Base-by-base conservation (phyloP, 2,797 vertebrate genomes). In the Meriones psammophilus region DNA sequence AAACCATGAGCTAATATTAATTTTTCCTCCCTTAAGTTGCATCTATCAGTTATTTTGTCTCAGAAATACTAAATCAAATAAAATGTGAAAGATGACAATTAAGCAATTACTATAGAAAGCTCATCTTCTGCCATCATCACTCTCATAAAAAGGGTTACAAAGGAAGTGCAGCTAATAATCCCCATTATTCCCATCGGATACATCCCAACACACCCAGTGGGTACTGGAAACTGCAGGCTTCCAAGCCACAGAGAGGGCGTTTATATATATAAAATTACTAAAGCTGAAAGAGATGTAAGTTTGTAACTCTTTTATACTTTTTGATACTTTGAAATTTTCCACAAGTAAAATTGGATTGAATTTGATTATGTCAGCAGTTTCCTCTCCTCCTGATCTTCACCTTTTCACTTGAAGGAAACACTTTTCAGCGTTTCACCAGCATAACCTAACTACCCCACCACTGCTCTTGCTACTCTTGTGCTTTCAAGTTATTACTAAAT, bases 331-430 rank as follows among this genome's bases (percentile, higher is more conserved):
- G 62, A 89, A 81, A 62, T 26, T 87, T 60, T 78, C 12, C 30
- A 18, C 74, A 81, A 81, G 39, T 20, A 62, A 54, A 83, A 58
- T 89, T 78, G 89, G 66, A 77, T 68, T 92, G n/a, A 92, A 39
- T 50, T 84, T 46, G 28, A 26, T 46, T 60, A 1, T 42, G 17
- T 46, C 81, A 33, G 60, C 8, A 64, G 39, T 71, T n/a, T n/a
- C 42, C 13, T 66, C 42, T 68, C 62, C 42, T 54, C n/a, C 39
- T 26, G 56, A 56, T 56, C 54, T 58, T 77, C 46, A 76, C 42
- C 18, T 12, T n/a, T 56, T 78, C 58, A 62, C 36, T 8, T 68
- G 26, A 46, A 1, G 20, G 30, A 14, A 54, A 69, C 39, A 22
- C 20, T 69, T 69, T 50, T 54, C 42, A 56, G 33, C 84, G 56